Conservation (phyloP, 2,113 vertebrate genomes). For the Calidris pygmaea region DNA sequence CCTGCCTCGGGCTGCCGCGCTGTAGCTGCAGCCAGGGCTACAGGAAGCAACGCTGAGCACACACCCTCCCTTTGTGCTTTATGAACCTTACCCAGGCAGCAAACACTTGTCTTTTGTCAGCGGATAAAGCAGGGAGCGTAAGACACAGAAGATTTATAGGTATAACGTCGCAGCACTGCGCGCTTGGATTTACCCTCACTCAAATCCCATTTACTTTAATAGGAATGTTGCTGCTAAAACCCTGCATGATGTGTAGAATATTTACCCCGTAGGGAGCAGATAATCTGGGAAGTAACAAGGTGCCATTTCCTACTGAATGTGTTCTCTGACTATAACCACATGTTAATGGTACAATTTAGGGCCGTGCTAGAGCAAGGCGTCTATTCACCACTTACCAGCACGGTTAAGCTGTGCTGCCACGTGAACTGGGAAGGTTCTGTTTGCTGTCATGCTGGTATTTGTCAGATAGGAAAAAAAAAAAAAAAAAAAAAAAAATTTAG, state of each 20-base stretch:
- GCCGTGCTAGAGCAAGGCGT: neutral
- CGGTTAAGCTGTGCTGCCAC: neutral
- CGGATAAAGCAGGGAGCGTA: neutral
- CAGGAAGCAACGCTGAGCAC: neutral
- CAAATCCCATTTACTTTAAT: slow-evolving; percentile 45
- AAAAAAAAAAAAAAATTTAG: neutral
- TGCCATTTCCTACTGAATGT: slow-evolving; percentile 37
- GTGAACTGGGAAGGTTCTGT: neutral
- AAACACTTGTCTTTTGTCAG: slow-evolving; percentile 33
- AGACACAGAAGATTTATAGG: slow-evolving; percentile 36
- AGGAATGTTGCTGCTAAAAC: slow-evolving; percentile 34
- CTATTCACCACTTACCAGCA: neutral
- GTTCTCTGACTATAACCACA: slow-evolving; percentile 44
- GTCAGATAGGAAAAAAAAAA: neutral
- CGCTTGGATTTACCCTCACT: slow-evolving; percentile 7
- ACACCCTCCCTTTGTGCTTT: slow-evolving; percentile 42
- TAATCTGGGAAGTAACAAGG: slow-evolving; percentile 55
- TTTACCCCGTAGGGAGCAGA: slow-evolving; percentile 52
- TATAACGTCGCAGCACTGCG: neutral
- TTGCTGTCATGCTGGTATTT: slow-evolving; percentile 1
- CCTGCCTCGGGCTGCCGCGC: neutral
- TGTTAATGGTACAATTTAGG: slow-evolving; percentile 22
- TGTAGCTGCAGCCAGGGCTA: neutral
- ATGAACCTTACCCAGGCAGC: slow-evolving; percentile 26
- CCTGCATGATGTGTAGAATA: slow-evolving; percentile 7